Evolutionary conservation across 1,140 invertebrate genomes (phyloP), one percentile per base, ranked within the genome.

Genomic region (Drosophila pectinifera): DNA sequence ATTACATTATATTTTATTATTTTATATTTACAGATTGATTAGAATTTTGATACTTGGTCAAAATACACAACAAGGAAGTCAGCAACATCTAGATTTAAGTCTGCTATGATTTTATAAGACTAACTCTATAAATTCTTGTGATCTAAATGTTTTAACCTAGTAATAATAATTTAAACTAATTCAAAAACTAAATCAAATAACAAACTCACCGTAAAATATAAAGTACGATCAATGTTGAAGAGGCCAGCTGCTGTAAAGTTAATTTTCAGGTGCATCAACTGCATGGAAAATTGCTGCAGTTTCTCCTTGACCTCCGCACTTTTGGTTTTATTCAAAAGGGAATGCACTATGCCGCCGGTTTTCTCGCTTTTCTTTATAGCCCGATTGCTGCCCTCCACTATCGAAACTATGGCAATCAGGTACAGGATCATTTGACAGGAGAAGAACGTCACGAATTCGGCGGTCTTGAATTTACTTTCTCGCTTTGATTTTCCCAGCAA

Each of bases 351-450:
- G 4, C 79, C 90, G 0, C 91, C 88, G 2, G 91, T 92, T 77
- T 91, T 91, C 45, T 92, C 88, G 42, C 91, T 92, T 68, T 92
- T 92, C 41, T 91, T 83, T n/a, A 92, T 91, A 2, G 91, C 90
- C 1, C 90, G 70, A 80, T 89, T 91, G 46, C 91, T 91, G 24
- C 91, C 91, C 58, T 92, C 90, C 8, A 92, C 91, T 48, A 92
- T 92, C 5, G 90, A 92, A 2, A 92, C 78, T 3, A 92, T 91
- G 18, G 88, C 91, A 48, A 92, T 91, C 54, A 92, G 48, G 65
- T 92, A 91, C 24, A 92, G 34, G 39, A 91, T 90, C 90, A 92
- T 92, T 73, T 92, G 91, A 31, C 91, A 92, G 0, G 91, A 91
- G 53, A 92, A 92, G 22, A 92, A 92, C 0, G 91, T 90, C 0